These are phyloP conservation scores for Zonitis immaculata DNA, from an alignment of 2,888 invertebrate genomes.

Conservation along the genomic window DNA sequence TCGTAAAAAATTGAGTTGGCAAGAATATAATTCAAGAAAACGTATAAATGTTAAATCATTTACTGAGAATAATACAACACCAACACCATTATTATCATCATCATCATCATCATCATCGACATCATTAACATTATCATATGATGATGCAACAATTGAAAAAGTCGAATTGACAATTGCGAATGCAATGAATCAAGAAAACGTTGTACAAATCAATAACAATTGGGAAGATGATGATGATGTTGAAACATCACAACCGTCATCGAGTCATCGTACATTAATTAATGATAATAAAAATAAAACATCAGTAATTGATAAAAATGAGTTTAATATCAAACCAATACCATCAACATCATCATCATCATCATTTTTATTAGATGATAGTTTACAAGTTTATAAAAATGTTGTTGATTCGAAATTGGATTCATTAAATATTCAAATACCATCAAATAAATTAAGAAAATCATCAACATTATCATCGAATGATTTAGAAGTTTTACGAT, in stretches of 20 bases:
- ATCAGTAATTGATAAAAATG: conserved; percentile 30
- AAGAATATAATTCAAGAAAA: conserved; percentile 36
- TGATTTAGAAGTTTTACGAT: conserved; percentile 8
- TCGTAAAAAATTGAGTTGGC: conserved; percentile 27
- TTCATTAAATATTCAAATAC: conserved; percentile 37
- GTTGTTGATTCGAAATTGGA: conserved; percentile 38
- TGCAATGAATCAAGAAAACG: neutral
- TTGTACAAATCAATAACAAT: conserved; percentile 4
- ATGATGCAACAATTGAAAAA: conserved; percentile 8
- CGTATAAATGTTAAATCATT: conserved; percentile 24
- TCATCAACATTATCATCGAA: neutral
- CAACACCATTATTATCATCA: neutral
- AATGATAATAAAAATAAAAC: conserved; percentile 25
- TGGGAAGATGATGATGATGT: conserved; percentile 14
- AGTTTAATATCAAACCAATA: conserved; percentile 23
- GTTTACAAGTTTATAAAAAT: conserved; percentile 35
- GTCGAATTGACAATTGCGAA: conserved; percentile 7
- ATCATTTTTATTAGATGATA: conserved; percentile 25
- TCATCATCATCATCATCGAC: neutral
- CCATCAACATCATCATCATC: conserved; percentile 12
- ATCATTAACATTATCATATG: neutral
- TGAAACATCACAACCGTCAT: conserved; percentile 1
- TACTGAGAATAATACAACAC: conserved; percentile 9
- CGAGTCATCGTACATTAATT: neutral
- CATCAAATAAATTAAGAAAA: conserved; percentile 23